Conservation (phyloP, 2,888 invertebrate genomes). For the Hoplodrina ambigua region DNA sequence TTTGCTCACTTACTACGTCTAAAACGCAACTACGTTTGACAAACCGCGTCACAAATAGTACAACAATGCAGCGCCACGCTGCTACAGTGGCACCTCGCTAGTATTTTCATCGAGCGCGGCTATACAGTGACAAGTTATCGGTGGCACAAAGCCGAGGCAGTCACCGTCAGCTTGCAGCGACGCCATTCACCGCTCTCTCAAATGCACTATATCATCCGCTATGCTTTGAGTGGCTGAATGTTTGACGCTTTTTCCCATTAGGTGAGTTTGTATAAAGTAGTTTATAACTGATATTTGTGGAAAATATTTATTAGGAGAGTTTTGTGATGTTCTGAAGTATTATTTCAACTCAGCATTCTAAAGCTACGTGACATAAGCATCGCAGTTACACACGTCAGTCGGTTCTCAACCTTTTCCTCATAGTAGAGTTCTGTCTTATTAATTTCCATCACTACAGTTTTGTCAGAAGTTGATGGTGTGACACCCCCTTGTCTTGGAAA, state of each 20-base stretch:
- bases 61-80: conserved; percentile 11
- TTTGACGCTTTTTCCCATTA: conserved; percentile 42
- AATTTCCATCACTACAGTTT: no score
- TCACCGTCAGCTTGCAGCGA: conserved; percentile 32
- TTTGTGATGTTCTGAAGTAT: neutral
- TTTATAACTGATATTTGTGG: conserved; percentile 14
- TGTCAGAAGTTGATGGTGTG: no score
- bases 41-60: conserved; percentile 18
- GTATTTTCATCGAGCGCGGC: conserved; percentile 53
- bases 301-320: neutral
- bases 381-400: neutral
- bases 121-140: conserved; percentile 69
- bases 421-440: neutral
- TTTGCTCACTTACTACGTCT: neutral
- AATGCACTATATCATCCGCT: conserved; percentile 64
- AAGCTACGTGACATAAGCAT: neutral
- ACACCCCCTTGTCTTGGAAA: no score
- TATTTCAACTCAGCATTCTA: neutral
- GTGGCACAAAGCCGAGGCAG: conserved; percentile 59
- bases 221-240: conserved; percentile 38
- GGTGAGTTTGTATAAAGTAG: conserved; percentile 24
- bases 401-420: neutral
- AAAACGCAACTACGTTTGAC: neutral
- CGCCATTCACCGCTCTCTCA: conserved; percentile 64
- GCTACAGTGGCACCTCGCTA: conserved; percentile 5